Evolutionary conservation across 1,140 invertebrate species (phyloP).

Genomic region (Gerris buenoi): DNA sequence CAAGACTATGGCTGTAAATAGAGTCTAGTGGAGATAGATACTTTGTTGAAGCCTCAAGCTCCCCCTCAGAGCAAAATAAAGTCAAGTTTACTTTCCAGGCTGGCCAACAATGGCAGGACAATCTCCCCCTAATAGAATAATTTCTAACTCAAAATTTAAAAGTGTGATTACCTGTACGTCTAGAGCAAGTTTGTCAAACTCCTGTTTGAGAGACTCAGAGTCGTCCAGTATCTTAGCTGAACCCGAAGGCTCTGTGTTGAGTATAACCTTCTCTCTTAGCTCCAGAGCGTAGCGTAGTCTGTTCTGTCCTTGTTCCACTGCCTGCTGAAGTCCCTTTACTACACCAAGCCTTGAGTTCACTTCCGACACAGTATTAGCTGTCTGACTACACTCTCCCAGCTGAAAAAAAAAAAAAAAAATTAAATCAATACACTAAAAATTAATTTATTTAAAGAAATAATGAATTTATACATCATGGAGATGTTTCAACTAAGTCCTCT

Average conservation of each 20-base stretch:
- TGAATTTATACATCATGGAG: too few relatives aligned
- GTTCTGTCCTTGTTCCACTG: conserved; percentile 79
- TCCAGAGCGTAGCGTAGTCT: conserved; percentile 78
- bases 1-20: too few relatives aligned
- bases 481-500: too few relatives aligned
- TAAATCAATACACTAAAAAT: too few relatives aligned
- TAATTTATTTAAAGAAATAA: too few relatives aligned
- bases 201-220: conserved; percentile 68
- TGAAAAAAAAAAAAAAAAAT: conserved; percentile 11
- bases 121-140: too few relatives aligned
- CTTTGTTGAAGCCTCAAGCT: too few relatives aligned
- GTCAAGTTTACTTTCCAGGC: too few relatives aligned
- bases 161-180: conserved; percentile 46
- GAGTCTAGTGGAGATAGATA: too few relatives aligned
- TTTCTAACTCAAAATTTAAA: too few relatives aligned
- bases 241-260: conserved; percentile 77
- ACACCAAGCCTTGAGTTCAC: conserved; percentile 68
- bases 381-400: conserved; percentile 53
- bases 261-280: conserved; percentile 77
- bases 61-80: too few relatives aligned
- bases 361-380: conserved; percentile 59
- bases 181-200: conserved; percentile 68
- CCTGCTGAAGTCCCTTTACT: conserved; percentile 67
- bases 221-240: conserved; percentile 76
- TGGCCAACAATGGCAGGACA: too few relatives aligned